Percentiles rank a stretch among this genome's conserved stretches.
These are phyloP conservation scores for Agrilus cyanescens DNA, from an alignment of 2,888 invertebrate species.

Conservation along the genomic window DNA sequence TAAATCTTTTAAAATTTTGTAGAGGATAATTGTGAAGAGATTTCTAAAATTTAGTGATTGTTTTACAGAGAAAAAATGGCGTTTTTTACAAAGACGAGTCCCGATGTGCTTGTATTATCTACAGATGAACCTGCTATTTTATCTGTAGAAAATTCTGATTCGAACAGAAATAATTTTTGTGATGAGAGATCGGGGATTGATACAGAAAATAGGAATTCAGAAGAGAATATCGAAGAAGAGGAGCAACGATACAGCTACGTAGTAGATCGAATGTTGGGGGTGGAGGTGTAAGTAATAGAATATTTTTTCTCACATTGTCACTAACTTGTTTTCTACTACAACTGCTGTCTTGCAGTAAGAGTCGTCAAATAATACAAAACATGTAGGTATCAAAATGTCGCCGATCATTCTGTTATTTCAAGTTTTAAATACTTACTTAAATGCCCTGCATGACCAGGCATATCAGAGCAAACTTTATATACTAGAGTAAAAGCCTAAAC, in stretches of 20 bases:
- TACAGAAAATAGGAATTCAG: constrained; percentile 18
- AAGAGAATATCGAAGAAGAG: constrained; percentile 32
- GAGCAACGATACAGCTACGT: constrained; percentile 64
- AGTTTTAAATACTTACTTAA: too few relatives aligned
- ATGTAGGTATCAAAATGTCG: too few relatives aligned
- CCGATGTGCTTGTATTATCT: constrained; percentile 64
- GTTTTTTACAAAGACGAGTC: constrained; percentile 77
- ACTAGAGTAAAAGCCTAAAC: too few relatives aligned
- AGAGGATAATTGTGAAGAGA: background rate
- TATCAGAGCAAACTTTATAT: too few relatives aligned
- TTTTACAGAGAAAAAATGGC: constrained; percentile 87
- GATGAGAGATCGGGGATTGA: constrained; percentile 18
- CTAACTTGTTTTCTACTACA: too few relatives aligned
- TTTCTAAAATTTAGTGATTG: constrained; percentile 14
- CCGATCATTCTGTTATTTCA: too few relatives aligned
- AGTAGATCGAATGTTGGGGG: constrained; percentile 72
- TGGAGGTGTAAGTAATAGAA: constrained; percentile 54
- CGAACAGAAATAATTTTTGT: constrained; percentile 5
- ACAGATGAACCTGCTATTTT: constrained; percentile 38
- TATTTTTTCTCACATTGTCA: too few relatives aligned
- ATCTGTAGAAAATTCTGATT: constrained; percentile 3
- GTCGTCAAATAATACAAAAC: too few relatives aligned
- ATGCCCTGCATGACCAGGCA: too few relatives aligned
- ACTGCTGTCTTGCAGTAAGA: too few relatives aligned
- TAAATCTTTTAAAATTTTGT: too few relatives aligned